Base-by-base conservation (phyloP, 1,140 invertebrate species). In the Mactra quadrangularis region DNA sequence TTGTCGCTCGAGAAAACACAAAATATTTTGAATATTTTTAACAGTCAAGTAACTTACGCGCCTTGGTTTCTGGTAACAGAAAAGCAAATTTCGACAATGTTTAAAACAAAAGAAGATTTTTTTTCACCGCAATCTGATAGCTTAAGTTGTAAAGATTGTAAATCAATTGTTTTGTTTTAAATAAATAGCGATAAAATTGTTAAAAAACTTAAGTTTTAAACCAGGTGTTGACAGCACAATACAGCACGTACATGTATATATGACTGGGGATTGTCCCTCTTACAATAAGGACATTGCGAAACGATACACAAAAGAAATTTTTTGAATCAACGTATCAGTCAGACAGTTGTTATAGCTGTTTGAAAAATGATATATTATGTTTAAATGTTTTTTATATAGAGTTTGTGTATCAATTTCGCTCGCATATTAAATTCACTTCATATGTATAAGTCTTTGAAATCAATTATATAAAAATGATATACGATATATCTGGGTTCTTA, bases 1-100 rank as follows among this genome's bases (percentile, higher is more conserved):
- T 64, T 68, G 7, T 19, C 64, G 64, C 64, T 52, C 47, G 38
- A 68, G 13, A 50, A 50, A 38, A n/a, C 45, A 9, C 13, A 17
- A 52, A 68, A 38, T 68, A 68, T 68, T 25, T 68, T 68, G 62
- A 68, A 68, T 47, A 68, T 50, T 64, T 22, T 68, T 50, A n/a
- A n/a, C n/a, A n/a, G n/a, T n/a, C 27, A 50, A 50, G 45, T 22
- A 50, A 25, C 11, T 35, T n/a, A 13, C 22, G 19, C 4, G 25
- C 6, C 6, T 50, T 68, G 64, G 35, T 41, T n/a, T 41, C 38
- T 41, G 38, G 38, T 41, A 41, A 7, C 29, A 47, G 31, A 47
- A 50, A 15, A 47, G 45, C 27, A 50, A 50, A 52, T 31, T 6
- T 15, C 25, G 9, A 15, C 11, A 22, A 19, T 50, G 45, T 45